These are phyloP conservation scores for Parauchenoglanis punctatus DNA, from an alignment of 2,797 vertebrate genomes.

Conservation along the genomic window DNA sequence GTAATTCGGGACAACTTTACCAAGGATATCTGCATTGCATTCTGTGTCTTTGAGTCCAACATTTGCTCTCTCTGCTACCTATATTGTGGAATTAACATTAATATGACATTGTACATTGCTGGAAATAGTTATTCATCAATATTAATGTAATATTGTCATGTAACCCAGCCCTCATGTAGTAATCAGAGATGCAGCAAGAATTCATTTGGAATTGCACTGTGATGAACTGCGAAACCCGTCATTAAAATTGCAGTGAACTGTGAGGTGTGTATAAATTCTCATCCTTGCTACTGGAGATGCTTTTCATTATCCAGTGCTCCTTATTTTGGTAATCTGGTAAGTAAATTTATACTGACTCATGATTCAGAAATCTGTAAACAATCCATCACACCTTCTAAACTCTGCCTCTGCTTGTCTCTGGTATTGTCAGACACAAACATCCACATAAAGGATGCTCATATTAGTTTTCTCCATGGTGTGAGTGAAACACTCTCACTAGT, in stretches of 20 bases:
- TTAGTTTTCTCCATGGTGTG: neutral
- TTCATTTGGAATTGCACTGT: neutral
- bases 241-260: neutral
- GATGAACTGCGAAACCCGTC: too few species aligned
- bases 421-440: neutral
- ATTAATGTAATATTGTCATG: neutral
- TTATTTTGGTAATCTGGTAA: neutral
- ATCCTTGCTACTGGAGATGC: neutral
- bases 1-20: neutral
- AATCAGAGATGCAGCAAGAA: neutral
- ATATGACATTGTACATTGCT: neutral
- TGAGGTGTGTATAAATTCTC: neutral
- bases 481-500: slow-evolving; percentile 15
- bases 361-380: neutral
- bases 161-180: neutral
- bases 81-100: neutral
- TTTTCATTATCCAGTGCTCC: neutral
- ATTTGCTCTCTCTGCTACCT: neutral
- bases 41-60: neutral
- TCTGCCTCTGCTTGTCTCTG: neutral
- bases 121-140: neutral
- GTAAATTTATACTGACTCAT: neutral
- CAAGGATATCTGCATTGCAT: neutral
- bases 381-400: neutral
- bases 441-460: neutral